Evolutionary conservation across 1,140 invertebrate species (phyloP).

Genomic region (Caerostris darwini): DNA sequence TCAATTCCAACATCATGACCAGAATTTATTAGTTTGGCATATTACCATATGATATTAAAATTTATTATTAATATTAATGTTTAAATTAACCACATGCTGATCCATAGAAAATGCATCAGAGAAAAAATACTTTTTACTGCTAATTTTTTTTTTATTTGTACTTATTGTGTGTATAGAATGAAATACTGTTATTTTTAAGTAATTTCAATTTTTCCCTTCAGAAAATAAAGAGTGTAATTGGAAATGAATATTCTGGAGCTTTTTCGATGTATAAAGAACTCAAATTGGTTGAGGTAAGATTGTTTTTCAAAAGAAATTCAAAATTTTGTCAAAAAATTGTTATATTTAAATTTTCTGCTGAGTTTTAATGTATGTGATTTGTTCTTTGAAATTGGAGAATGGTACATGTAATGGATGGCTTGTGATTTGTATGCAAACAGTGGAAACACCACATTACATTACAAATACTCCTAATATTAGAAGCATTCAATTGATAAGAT

Average conservation of each 20-base stretch:
- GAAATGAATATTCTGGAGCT: conserved; percentile 4
- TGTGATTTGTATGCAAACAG: neutral
- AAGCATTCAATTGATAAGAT: too few relatives aligned
- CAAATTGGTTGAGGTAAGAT: conserved; percentile 45
- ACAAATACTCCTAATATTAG: neutral
- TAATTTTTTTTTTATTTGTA: neutral
- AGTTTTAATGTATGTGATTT: neutral
- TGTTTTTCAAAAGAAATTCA: neutral
- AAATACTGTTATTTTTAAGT: neutral
- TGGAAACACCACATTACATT: neutral
- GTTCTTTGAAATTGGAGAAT: neutral
- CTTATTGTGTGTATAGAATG: neutral
- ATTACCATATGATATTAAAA: too few relatives aligned
- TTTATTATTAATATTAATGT: neutral
- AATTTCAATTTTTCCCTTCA: neutral
- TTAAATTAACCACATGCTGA: neutral
- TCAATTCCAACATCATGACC: too few relatives aligned
- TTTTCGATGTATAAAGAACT: conserved; percentile 40
- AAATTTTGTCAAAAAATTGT: neutral
- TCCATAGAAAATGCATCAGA: too few relatives aligned
- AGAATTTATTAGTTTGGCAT: too few relatives aligned
- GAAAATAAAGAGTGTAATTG: conserved; percentile 13
- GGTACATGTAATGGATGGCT: neutral
- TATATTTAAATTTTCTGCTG: neutral
- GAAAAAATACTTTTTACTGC: neutral